A percentile compares a stretch with the other conserved stretches of the same genome.
Evolutionary conservation across 2,797 vertebrate genomes (phyloP).

Genomic region (Sardinella longiceps): DNA sequence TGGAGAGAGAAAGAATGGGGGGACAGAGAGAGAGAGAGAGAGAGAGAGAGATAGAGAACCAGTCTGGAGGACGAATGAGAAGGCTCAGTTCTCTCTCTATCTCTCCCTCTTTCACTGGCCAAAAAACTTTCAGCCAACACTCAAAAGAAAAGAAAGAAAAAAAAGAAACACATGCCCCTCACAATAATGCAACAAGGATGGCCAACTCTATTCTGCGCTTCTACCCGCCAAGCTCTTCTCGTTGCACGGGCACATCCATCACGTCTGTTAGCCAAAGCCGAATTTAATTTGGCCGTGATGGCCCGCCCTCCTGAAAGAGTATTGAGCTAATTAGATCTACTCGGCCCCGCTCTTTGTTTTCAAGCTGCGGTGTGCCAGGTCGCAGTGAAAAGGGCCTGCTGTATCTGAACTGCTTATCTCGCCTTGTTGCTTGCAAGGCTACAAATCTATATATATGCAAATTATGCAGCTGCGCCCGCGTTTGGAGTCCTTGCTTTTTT

Average conservation of each 20-base stretch:
- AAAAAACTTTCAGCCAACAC: not conserved
- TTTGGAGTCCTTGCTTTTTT: slow-evolving; percentile 47
- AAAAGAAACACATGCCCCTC: too few relatives aligned
- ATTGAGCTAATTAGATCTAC: slow-evolving; percentile 61
- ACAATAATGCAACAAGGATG: not conserved
- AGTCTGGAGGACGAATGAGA: not conserved
- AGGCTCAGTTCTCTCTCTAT: not conserved
- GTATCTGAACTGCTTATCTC: slow-evolving; percentile 58
- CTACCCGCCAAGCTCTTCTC: not conserved
- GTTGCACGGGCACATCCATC: slow-evolving; percentile 65
- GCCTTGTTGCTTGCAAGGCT: slow-evolving; percentile 61
- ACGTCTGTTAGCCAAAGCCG: slow-evolving; percentile 62
- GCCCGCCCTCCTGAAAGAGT: slow-evolving; percentile 44
- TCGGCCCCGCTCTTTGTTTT: slow-evolving; percentile 18
- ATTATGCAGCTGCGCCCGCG: slow-evolving; percentile 53
- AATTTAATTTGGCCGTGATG: slow-evolving; percentile 67
- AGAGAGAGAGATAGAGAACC: not conserved
- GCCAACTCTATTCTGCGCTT: not conserved
- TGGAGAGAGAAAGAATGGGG: not conserved
- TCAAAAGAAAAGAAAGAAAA: not conserved
- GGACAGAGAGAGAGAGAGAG: too few relatives aligned
- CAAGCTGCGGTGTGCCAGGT: not conserved
- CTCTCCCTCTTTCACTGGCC: not conserved
- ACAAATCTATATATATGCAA: slow-evolving; percentile 77
- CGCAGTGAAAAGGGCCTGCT: slow-evolving; percentile 15